Conservation (phyloP, 2,113 vertebrate species). For the Butorides virescens region DNA sequence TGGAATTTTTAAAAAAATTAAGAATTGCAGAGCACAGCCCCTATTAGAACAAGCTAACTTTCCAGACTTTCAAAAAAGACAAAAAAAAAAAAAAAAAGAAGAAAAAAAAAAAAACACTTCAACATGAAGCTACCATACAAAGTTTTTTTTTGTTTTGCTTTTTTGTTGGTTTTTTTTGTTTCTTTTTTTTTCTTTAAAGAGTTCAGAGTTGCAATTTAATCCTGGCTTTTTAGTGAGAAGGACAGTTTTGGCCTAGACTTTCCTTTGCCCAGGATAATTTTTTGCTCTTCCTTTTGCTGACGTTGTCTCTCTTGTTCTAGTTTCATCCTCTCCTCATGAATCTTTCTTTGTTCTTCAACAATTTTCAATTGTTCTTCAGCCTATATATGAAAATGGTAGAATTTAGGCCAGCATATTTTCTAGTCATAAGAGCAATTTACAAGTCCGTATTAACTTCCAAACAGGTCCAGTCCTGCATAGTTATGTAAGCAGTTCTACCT, state of each 20-base stretch:
- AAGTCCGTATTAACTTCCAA: not conserved
- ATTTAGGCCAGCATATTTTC: constrained; percentile 11
- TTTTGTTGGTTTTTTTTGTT: not conserved
- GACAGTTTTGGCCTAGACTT: constrained; percentile 98
- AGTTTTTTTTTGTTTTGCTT: constrained; percentile 65
- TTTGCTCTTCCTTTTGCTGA: constrained; percentile 99
- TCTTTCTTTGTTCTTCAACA: constrained; percentile 99
- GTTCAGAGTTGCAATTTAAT: constrained; percentile 84
- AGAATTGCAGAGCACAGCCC: constrained; percentile 84
- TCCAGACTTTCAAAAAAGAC: constrained; percentile 77
- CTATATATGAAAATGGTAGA: constrained; percentile 71
- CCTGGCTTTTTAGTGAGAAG: constrained; percentile 94
- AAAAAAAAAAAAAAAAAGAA: constrained; percentile 20
- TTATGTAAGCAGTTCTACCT: not conserved
- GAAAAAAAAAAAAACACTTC: constrained; percentile 77
- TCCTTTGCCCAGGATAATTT: constrained; percentile 98
- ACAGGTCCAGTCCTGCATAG: constrained; percentile 1
- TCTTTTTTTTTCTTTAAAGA: constrained; percentile 66
- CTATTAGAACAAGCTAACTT: constrained; percentile 84
- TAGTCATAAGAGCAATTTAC: constrained; percentile 24
- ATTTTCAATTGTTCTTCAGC: constrained; percentile 99
- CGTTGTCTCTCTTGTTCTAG: constrained; percentile 98
- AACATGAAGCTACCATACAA: constrained; percentile 94
- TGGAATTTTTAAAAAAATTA: constrained; percentile 47
- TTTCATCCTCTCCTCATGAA: constrained; percentile 99